Evolutionary conservation across 1,140 invertebrate species (phyloP).

Genomic region (Dryas iulia): DNA sequence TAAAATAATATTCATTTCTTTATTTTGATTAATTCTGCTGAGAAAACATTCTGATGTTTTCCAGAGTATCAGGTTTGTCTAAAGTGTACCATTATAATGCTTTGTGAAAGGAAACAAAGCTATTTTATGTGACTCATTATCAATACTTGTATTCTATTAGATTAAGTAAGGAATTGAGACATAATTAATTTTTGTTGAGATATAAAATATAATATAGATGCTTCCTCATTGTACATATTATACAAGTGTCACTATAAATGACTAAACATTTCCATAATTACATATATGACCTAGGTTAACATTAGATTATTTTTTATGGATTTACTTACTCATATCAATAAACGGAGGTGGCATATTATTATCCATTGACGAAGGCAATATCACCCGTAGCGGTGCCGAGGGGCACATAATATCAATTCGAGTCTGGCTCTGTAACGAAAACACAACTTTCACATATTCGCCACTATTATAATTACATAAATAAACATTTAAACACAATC

Average conservation of each 20-base stretch:
- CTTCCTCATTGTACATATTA: background rate
- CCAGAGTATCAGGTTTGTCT: too few species aligned
- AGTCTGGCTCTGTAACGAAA: constrained; percentile 59
- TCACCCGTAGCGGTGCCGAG: constrained; percentile 59
- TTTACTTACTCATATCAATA: constrained; percentile 59
- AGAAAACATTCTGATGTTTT: too few species aligned
- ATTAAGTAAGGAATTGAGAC: too few species aligned
- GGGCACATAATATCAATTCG: constrained; percentile 58
- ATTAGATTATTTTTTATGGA: constrained; percentile 10
- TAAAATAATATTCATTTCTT: too few species aligned
- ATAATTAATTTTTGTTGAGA: too few species aligned
- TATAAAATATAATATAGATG: background rate
- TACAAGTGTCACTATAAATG: background rate
- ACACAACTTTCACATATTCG: constrained; percentile 55
- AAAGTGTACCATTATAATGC: too few species aligned
- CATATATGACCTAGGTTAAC: background rate
- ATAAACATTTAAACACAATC: constrained; percentile 59
- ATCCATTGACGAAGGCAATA: constrained; percentile 59
- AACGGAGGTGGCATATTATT: constrained; percentile 59
- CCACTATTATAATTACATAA: constrained; percentile 55
- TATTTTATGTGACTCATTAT: too few species aligned
- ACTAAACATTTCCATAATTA: background rate
- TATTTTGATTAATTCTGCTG: too few species aligned
- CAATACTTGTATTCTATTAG: too few species aligned
- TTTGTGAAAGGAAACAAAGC: too few species aligned